Evolutionary conservation across 2,888 invertebrate species (phyloP), one percentile per base, ranked within the genome.

Genomic region (Mythimna albipuncta): DNA sequence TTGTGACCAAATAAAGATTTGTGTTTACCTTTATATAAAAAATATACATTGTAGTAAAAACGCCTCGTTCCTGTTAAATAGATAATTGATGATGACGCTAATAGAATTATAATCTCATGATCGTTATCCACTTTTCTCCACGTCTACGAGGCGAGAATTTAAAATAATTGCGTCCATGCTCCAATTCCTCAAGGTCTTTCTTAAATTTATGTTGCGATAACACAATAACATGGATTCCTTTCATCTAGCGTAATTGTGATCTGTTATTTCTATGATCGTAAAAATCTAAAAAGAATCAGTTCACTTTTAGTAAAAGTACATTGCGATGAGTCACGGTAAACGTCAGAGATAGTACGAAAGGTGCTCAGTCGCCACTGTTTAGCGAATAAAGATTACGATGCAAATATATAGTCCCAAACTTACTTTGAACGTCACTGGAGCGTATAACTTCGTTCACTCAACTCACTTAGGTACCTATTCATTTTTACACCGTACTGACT

Each of bases 221-320:
- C 75, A 84, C 74, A 79, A 71, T 72, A 82, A 81, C 75, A 71
- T 58, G 44, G 59, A 72, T 77, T 78, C 77, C 76, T 83, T 85
- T 83, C 80, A 85, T 82, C 75, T 81, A 64, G 41, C 64, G 81
- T 83, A 85, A 85, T 80, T 87, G 81, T 77, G 65, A 78, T 79
- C 81, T 77, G 85, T 78, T 85, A 85, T 80, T 81, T 80, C 50
- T 76, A 85, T 77, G 76, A 76, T 80, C 83, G 65, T 83, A 82
- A 91, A 89, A 87, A 85, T 86, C 79, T 84, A 77, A 69, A 78
- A 85, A 79, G 80, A 84, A 85, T 88, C 85, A 90, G 90, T 89
- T 90, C 91, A 89, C 86, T 80, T 88, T 82, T 83, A 87, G 85
- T 80, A 80, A 69, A 65, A 72, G 41, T 57, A 58, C 52, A 64